Evolutionary conservation across 1,140 invertebrate species (phyloP).

Genomic region (Tetragonula clypearis): DNA sequence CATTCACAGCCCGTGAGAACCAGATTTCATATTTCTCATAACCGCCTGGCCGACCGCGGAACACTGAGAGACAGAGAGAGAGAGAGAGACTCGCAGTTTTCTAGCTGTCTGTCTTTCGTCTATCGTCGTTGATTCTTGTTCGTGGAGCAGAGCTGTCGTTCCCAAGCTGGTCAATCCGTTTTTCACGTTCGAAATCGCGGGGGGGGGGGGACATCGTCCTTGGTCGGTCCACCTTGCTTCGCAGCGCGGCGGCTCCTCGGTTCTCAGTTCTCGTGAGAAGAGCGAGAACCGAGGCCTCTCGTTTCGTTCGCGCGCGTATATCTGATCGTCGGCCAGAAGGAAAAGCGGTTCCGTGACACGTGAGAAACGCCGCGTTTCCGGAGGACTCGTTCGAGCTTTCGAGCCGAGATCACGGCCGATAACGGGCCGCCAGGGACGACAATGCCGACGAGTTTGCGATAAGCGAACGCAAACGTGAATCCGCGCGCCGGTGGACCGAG

Average conservation of each 20-base stretch:
- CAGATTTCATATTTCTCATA: slow-evolving; percentile 82
- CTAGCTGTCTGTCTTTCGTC: slow-evolving; percentile 28
- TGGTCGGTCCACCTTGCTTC: slow-evolving; percentile 12
- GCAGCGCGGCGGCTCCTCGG: no score
- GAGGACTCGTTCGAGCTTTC: slow-evolving; percentile 23
- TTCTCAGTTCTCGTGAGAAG: slow-evolving; percentile 9
- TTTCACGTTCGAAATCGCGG: slow-evolving; percentile 43
- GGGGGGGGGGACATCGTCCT: background rate
- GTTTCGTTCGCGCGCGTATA: background rate
- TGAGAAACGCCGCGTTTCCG: slow-evolving; percentile 40
- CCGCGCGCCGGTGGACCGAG: background rate
- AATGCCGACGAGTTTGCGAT: slow-evolving; percentile 4
- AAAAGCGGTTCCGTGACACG: slow-evolving; percentile 39
- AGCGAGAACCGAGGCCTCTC: background rate
- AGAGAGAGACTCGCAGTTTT: slow-evolving; percentile 54
- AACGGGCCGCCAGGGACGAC: background rate
- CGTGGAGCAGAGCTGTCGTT: slow-evolving; percentile 6
- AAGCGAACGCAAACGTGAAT: background rate
- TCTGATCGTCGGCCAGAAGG: slow-evolving; percentile 30
- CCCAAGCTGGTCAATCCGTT: slow-evolving; percentile 71
- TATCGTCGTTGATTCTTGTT: slow-evolving; percentile 1
- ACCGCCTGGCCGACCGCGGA: slow-evolving; percentile 67
- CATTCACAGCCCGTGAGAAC: slow-evolving; percentile 82
- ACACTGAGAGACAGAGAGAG: slow-evolving; percentile 8
- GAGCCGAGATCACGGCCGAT: slow-evolving; percentile 20